Conservation (phyloP, 2,888 invertebrate species). For the Athalia cordata region DNA sequence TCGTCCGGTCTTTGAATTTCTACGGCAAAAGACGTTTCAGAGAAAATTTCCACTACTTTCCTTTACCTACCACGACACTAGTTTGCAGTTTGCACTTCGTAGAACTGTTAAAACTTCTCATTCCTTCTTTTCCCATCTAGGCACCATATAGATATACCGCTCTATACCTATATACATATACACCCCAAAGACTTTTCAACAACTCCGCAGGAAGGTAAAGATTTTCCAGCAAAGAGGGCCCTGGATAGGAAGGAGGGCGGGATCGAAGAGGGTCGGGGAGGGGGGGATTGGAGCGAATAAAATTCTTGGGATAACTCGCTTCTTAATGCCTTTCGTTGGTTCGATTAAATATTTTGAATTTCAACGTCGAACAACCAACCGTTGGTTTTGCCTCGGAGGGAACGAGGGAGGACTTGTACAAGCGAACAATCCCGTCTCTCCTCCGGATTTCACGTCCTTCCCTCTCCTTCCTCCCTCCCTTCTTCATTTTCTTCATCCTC, state of each 20-base stretch:
- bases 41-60: neutral
- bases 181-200: neutral
- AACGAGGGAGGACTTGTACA: neutral
- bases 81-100: conserved; percentile 22
- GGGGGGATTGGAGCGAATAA: neutral
- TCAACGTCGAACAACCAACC: conserved; percentile 20
- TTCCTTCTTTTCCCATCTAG: neutral
- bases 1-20: neutral
- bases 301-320: conserved; percentile 32
- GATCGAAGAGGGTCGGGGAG: neutral
- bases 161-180: too few species aligned
- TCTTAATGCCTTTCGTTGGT: conserved; percentile 21
- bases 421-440: too few species aligned
- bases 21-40: neutral
- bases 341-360: conserved; percentile 43
- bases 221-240: neutral
- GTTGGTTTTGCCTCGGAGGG: too few species aligned
- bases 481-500: neutral
- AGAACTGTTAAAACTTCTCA: conserved; percentile 31
- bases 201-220: neutral
- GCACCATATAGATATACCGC: too few species aligned
- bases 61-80: neutral
- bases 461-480: too few species aligned
- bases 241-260: neutral
- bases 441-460: too few species aligned